Percentiles rank a stretch among this genome's conserved stretches.
Evolutionary conservation across 1,140 invertebrate species (phyloP).

Genomic region (Tetraneura akinire): DNA sequence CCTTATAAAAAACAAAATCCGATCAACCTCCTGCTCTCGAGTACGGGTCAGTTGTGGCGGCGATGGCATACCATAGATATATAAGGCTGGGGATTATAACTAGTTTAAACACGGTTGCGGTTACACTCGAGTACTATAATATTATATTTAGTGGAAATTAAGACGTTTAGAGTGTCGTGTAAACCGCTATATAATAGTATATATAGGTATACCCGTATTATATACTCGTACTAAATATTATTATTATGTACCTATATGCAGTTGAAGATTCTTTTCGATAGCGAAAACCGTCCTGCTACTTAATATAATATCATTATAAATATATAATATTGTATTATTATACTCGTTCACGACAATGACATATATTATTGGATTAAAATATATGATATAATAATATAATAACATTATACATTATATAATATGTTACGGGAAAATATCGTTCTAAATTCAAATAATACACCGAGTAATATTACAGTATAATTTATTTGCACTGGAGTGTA

Average conservation of each 20-base stretch:
- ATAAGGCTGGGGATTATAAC: background rate
- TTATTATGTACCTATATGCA: background rate
- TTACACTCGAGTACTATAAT: background rate
- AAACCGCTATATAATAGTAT: background rate
- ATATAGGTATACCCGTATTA: no score
- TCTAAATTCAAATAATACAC: no score
- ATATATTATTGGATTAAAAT: no score
- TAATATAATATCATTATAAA: no score
- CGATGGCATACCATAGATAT: background rate
- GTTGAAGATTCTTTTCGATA: background rate
- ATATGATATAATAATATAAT: no score
- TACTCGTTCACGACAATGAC: background rate
- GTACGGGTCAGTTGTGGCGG: background rate
- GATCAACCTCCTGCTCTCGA: slow-evolving; percentile 20
- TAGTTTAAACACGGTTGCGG: background rate
- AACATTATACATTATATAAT: no score
- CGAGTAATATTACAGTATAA: no score
- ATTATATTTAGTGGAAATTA: background rate
- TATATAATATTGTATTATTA: no score
- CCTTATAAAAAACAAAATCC: background rate
- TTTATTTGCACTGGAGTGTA: no score
- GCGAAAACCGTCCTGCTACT: background rate
- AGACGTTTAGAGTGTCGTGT: background rate
- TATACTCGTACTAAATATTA: no score
- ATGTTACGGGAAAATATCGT: no score